Conservation (phyloP, 2,797 vertebrate genomes). For the Tiaroga cobitis region DNA sequence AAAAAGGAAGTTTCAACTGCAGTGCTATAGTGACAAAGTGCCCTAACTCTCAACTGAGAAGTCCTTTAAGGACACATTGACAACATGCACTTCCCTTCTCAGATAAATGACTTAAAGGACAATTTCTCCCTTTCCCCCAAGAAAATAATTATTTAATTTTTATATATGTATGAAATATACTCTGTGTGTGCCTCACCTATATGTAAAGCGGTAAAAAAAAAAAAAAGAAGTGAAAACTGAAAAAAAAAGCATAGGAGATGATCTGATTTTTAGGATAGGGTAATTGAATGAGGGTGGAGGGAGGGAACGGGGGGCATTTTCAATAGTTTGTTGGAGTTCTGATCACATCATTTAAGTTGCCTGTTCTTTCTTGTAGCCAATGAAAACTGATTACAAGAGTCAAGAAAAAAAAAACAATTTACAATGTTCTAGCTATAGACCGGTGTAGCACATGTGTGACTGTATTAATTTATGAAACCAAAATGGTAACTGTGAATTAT, state of each 20-base stretch:
- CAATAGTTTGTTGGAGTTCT: slow-evolving; percentile 78
- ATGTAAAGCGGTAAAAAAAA: slow-evolving; percentile 78
- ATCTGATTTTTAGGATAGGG: slow-evolving; percentile 51
- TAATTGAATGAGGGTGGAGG: slow-evolving; percentile 48
- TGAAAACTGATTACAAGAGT: slow-evolving; percentile 83
- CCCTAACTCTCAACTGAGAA: slow-evolving; percentile 65
- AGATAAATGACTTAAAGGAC: slow-evolving; percentile 69
- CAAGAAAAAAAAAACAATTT: slow-evolving; percentile 80
- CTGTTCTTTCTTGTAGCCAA: slow-evolving; percentile 88
- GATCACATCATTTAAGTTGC: slow-evolving; percentile 84
- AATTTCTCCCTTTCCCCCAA: slow-evolving; percentile 58
- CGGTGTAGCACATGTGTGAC: slow-evolving; percentile 89
- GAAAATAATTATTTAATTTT: slow-evolving; percentile 72
- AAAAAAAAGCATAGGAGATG: slow-evolving; percentile 56
- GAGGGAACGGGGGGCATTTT: slow-evolving; percentile 67
- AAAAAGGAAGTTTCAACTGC: slow-evolving; percentile 65
- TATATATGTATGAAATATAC: slow-evolving; percentile 84
- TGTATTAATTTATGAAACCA: slow-evolving; percentile 91
- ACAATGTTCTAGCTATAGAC: slow-evolving; percentile 88
- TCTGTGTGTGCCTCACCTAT: slow-evolving; percentile 86
- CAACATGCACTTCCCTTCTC: slow-evolving; percentile 79
- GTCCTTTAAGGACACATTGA: slow-evolving; percentile 79
- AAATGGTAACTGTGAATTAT: slow-evolving; percentile 90
- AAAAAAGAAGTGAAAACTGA: slow-evolving; percentile 73
- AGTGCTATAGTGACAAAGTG: slow-evolving; percentile 70